Evolutionary conservation across 2,888 invertebrate species (phyloP), one percentile per base, ranked within the genome.

Genomic region (Archaeoteleia sp.): DNA sequence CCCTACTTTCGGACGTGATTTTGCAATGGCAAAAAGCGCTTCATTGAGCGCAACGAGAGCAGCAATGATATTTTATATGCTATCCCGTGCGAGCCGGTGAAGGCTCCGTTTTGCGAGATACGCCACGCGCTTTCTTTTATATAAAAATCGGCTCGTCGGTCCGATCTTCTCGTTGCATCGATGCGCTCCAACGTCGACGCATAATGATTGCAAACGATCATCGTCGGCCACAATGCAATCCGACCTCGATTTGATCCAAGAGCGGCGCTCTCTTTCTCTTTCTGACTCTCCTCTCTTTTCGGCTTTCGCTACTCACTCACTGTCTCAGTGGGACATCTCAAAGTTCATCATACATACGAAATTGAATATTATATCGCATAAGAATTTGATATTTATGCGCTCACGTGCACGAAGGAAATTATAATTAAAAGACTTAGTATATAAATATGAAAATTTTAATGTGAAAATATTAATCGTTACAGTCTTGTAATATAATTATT

Each of bases 231-330:
- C 72, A 70, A 68, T 70, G 54, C 49, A 34, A 42, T 37, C 48
- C 65, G 65, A 66, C 70, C 70, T 68, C 70, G 61, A 67, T 70
- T 58, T 42, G 15, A 34, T 46, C 32, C 54, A 23, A 30, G 15
- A 14, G 25, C 34, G 15, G 13, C 35, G 27, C 10, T 10, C 12
- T 10, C 17, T 51, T 12, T 35, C 48, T 32, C 20, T 9, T 10
- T 29, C 14, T 23, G 23, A 25, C 32, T 17, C 13, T 9, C 29
- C 12, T 32, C 14, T 8, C 10, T 61, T 58, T 58, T 53, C 34
- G 48, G 42, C 63, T 63, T 65, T 65, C 65, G 65, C 65, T 57
- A 46, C 51, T 57, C 65, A 65, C 45, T 65, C 57, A 57, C 65
- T 65, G 65, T 65, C 65, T 57, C 65, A 57, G 65, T 51, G 57